These are phyloP conservation scores for Gymnosoma rotundatum DNA, from an alignment of 2,888 invertebrate genomes.

Conservation along the genomic window DNA sequence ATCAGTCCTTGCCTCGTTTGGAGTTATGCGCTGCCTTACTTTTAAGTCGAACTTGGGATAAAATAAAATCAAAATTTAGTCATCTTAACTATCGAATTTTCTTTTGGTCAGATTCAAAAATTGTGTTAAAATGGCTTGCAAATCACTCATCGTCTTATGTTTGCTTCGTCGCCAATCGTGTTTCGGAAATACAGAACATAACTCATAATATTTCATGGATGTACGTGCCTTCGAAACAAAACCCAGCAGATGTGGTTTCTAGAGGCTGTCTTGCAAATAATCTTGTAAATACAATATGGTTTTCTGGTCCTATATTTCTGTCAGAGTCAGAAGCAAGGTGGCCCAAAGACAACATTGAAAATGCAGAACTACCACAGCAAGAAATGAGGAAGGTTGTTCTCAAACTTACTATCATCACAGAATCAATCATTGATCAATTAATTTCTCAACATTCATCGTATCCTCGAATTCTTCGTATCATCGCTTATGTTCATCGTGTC, in stretches of 20 bases:
- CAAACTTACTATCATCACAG: slow-evolving; percentile 14
- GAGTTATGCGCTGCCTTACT: slow-evolving; percentile 56
- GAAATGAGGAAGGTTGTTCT: slow-evolving; percentile 30
- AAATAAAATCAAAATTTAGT: too few species aligned
- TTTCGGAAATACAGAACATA: too few species aligned
- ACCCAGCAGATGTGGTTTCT: slow-evolving; percentile 62
- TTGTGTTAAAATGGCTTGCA: too few species aligned
- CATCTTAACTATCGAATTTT: too few species aligned
- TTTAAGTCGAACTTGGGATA: too few species aligned
- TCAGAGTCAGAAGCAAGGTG: background rate
- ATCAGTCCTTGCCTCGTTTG: slow-evolving; percentile 57
- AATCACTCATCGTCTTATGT: too few species aligned
- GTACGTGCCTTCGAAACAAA: slow-evolving; percentile 50
- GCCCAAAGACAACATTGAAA: slow-evolving; percentile 10
- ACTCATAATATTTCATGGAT: slow-evolving; percentile 4
- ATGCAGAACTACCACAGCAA: slow-evolving; percentile 66
- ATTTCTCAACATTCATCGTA: slow-evolving; percentile 33
- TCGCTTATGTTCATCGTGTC: slow-evolving; percentile 34
- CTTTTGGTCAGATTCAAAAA: too few species aligned
- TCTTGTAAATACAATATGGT: slow-evolving; percentile 8
- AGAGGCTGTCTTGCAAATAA: slow-evolving; percentile 44
- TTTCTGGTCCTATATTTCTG: slow-evolving; percentile 17
- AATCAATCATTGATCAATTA: slow-evolving; percentile 35
- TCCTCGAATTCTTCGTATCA: slow-evolving; percentile 36
- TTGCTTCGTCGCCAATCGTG: too few species aligned